Conservation (phyloP, 1,140 invertebrate genomes). For the Paraescarpia echinospica region DNA sequence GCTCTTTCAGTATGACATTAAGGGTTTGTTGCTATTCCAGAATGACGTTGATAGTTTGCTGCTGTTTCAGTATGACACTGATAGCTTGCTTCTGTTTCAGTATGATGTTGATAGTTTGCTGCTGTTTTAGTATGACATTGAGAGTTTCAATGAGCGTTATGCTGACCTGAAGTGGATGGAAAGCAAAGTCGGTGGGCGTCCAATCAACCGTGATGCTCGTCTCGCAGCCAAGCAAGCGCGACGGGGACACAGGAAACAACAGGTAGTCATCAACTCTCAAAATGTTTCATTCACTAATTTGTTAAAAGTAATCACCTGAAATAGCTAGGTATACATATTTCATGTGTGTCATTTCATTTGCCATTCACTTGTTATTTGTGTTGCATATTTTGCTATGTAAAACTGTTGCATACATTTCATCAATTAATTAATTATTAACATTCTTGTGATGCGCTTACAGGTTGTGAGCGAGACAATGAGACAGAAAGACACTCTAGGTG, state of each 20-base stretch:
- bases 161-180: constrained; percentile 86
- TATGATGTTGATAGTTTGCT: background rate
- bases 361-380: too few species aligned
- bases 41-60: background rate
- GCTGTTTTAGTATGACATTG: constrained; percentile 69
- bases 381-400: too few species aligned
- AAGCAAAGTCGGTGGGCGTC: constrained; percentile 67
- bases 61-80: constrained; percentile 69
- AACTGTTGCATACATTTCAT: too few species aligned
- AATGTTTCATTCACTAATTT: background rate
- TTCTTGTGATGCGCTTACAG: background rate
- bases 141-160: constrained; percentile 81
- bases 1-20: background rate
- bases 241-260: constrained; percentile 8
- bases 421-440: too few species aligned
- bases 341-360: too few species aligned
- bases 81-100: constrained; percentile 72
- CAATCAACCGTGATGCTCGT: background rate
- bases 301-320: too few species aligned
- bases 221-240: background rate
- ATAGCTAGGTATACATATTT: too few species aligned
- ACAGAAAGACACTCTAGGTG: background rate
- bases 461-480: background rate
- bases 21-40: too few species aligned
- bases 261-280: background rate